Evolutionary conservation across 1,140 invertebrate species (phyloP).

Genomic region (Pollicipes pollicipes): DNA sequence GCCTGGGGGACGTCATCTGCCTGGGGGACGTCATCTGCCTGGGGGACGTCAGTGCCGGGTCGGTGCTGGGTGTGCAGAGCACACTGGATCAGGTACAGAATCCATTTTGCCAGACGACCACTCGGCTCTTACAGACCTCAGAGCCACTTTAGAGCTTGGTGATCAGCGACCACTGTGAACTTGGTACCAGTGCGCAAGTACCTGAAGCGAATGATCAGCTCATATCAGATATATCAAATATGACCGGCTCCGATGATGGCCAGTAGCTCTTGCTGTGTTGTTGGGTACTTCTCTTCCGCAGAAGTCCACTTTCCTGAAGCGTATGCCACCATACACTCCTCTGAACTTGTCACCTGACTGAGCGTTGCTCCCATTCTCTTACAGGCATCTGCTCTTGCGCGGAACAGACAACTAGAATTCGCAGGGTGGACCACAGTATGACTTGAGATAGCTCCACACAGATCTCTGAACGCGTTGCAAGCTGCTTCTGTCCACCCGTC

Average conservation of each 20-base stretch:
- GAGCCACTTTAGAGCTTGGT: slow-evolving; percentile 32
- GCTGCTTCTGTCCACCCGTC: not conserved
- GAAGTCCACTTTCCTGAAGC: slow-evolving; percentile 25
- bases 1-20: no score
- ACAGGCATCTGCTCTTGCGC: slow-evolving; percentile 4
- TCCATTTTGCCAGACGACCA: slow-evolving; percentile 33
- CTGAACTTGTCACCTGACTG: slow-evolving; percentile 20
- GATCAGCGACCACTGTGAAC: slow-evolving; percentile 34
- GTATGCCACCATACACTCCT: slow-evolving; percentile 28
- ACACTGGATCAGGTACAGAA: slow-evolving; percentile 30
- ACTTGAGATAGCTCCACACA: not conserved
- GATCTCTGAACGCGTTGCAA: not conserved
- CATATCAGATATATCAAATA: no score
- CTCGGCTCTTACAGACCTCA: slow-evolving; percentile 26
- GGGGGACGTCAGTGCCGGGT: not conserved
- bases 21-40: no score
- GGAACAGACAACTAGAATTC: not conserved
- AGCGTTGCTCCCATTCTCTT: slow-evolving; percentile 21
- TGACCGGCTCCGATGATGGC: slow-evolving; percentile 30
- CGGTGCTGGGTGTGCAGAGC: slow-evolving; percentile 28
- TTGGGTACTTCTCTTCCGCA: slow-evolving; percentile 29
- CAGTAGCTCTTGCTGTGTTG: slow-evolving; percentile 32
- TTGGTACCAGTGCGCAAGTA: slow-evolving; percentile 30
- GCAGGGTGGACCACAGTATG: not conserved
- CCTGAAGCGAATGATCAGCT: slow-evolving; percentile 30